These are phyloP conservation scores for Phrynocephalus vlangalii DNA, from an alignment of 2,797 vertebrate genomes.

Conservation along the genomic window DNA sequence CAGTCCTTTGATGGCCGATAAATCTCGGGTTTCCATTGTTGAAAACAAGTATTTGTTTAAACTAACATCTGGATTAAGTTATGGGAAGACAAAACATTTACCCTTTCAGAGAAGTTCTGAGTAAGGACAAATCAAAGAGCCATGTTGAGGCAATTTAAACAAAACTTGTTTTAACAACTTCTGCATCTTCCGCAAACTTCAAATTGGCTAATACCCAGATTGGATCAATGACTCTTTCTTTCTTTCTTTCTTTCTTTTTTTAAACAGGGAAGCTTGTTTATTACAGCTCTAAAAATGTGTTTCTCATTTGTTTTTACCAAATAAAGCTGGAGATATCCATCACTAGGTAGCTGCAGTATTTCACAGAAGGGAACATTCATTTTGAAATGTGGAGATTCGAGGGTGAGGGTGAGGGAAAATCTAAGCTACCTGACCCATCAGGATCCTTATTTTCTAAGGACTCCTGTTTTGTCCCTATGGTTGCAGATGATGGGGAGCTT, in stretches of 20 bases:
- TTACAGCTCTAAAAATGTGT: background rate
- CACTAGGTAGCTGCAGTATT: background rate
- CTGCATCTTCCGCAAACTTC: background rate
- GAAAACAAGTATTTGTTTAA: background rate
- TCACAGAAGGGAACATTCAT: background rate
- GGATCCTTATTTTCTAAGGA: background rate
- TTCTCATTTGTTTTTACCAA: background rate
- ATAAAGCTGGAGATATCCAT: background rate
- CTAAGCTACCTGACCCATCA: background rate
- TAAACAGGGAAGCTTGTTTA: background rate
- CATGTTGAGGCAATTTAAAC: background rate
- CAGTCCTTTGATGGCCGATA: background rate
- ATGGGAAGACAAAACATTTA: background rate
- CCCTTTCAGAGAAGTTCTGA: background rate
- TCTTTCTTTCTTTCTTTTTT: background rate
- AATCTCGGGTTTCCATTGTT: background rate
- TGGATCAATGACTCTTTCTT: background rate
- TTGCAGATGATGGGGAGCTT: background rate
- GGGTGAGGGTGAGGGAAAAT: background rate
- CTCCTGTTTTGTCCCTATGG: background rate
- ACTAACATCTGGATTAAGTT: background rate
- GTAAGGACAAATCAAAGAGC: background rate
- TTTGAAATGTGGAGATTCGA: too few species aligned
- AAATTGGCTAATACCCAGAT: too few species aligned
- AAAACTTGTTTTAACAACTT: constrained; percentile 2